Evolutionary conservation across 2,797 vertebrate species (phyloP).

Genomic region (Syncerus caffer): DNA sequence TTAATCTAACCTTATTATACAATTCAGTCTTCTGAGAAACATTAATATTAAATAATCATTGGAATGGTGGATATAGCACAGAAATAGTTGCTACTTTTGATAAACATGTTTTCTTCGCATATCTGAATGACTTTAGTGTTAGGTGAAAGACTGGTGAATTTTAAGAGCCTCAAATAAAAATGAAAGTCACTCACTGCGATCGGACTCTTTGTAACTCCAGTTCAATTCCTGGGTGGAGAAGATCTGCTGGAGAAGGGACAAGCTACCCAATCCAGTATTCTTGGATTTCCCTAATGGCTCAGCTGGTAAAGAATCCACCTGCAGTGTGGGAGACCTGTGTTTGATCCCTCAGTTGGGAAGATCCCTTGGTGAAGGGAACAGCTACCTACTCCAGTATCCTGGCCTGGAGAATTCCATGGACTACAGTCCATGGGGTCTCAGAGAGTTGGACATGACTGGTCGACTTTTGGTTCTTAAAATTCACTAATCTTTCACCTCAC

Average conservation of each 20-base stretch:
- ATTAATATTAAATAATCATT: not conserved
- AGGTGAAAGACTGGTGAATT: not conserved
- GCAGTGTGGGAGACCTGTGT: not conserved
- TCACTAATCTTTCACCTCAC: not conserved
- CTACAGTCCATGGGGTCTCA: not conserved
- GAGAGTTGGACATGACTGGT: not conserved
- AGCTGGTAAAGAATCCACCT: not conserved
- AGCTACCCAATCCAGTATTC: not conserved
- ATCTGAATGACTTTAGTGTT: not conserved
- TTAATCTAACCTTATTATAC: not conserved
- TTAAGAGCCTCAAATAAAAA: not conserved
- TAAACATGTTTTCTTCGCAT: not conserved
- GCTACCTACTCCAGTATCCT: not conserved
- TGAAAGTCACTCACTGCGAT: fast-evolving
- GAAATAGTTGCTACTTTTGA: not conserved
- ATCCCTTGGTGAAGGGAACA: not conserved
- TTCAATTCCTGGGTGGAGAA: not conserved
- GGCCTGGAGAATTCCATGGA: not conserved
- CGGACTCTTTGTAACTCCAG: not conserved
- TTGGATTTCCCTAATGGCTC: not conserved
- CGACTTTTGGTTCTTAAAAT: not conserved
- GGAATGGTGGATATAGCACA: not conserved
- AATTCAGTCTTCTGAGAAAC: not conserved
- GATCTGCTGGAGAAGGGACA: not conserved
- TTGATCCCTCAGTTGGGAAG: not conserved